Evolutionary conservation across 2,888 invertebrate genomes (phyloP), one percentile per base, ranked within the genome.

Genomic region (Caradrina kadenii): DNA sequence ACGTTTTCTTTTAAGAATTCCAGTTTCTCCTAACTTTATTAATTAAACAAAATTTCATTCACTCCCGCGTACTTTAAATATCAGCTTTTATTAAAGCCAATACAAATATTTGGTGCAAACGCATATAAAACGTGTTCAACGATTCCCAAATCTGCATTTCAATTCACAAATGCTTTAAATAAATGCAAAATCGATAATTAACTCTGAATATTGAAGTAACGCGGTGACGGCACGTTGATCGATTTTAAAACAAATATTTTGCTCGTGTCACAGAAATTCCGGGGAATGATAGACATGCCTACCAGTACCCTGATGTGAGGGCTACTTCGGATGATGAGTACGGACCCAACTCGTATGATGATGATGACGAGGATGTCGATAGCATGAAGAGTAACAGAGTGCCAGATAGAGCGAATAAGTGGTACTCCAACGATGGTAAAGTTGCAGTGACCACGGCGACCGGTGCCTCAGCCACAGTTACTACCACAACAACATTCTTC

Each of bases 321-420:
- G 88, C 92, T 76, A 89, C 92, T 4, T 88, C 93, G 1, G 94
- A 95, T 55, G 96, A 96, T 69, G 95, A 96, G 50, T 96, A 96
- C 79, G 93, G 93, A 15, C 92, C 92, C 1, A 94, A 94, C 74
- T 80, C 89, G 0, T 95, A 95, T 79, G 95, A 96, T 53, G 94
- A 95, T 8, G 92, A 93, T 11, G 90, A 90, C 6, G 81, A 83
- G 22, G 92, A 92, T 17, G 88, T 83, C 26, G 90, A 92, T 49
- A 89, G 87, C 66, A 89, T 93, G 74, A 94, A 94, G 77, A 94
- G 90, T 80, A 96, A 96, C 82, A 88, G 96, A 67, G 95, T 96
- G 2, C 95, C 94, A 4, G 96, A 96, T 75, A 91, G 94, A 21
- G 96, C 96, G 5, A 96, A 96, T 86, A 96, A 96, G 89, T 96